These are phyloP conservation scores for Drosophila miranda DNA, from an alignment of 1,140 invertebrate genomes.

Conservation along the genomic window DNA sequence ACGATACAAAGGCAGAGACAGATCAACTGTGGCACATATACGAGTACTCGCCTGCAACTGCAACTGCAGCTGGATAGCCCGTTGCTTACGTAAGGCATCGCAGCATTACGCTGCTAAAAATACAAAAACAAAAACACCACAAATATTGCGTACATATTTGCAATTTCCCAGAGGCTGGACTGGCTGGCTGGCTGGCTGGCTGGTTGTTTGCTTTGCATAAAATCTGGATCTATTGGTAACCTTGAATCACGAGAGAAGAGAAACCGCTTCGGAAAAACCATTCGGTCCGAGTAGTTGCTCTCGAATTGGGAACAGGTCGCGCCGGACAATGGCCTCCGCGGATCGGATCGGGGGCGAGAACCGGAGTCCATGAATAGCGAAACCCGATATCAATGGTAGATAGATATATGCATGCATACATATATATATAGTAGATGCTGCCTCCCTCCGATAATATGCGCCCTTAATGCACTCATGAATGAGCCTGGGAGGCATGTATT, in stretches of 20 bases:
- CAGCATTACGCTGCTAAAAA: conserved; percentile 50
- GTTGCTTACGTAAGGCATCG: conserved; percentile 65
- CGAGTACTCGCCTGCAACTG: conserved; percentile 34
- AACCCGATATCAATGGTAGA: too few relatives aligned
- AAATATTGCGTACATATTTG: conserved; percentile 50
- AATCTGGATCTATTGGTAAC: conserved; percentile 34
- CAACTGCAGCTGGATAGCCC: conserved; percentile 56
- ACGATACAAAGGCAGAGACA: conserved; percentile 21
- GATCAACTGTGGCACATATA: conserved; percentile 44
- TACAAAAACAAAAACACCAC: conserved; percentile 19
- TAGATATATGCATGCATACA: too few relatives aligned
- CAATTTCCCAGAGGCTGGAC: conserved; percentile 34
- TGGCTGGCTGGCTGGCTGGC: neutral
- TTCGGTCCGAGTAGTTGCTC: neutral
- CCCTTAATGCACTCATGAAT: too few relatives aligned
- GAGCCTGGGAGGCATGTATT: too few relatives aligned
- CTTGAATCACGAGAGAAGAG: conserved; percentile 22
- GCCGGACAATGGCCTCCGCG: neutral
- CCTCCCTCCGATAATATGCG: too few relatives aligned
- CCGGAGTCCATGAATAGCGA: too few relatives aligned
- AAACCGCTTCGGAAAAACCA: too few relatives aligned
- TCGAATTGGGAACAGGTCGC: conserved; percentile 23
- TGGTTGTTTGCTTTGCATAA: conserved; percentile 36
- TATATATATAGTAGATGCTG: too few relatives aligned
- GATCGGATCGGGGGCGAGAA: too few relatives aligned